Conservation (phyloP, 2,113 vertebrate species). For the Kobus ellipsiprymnus region DNA sequence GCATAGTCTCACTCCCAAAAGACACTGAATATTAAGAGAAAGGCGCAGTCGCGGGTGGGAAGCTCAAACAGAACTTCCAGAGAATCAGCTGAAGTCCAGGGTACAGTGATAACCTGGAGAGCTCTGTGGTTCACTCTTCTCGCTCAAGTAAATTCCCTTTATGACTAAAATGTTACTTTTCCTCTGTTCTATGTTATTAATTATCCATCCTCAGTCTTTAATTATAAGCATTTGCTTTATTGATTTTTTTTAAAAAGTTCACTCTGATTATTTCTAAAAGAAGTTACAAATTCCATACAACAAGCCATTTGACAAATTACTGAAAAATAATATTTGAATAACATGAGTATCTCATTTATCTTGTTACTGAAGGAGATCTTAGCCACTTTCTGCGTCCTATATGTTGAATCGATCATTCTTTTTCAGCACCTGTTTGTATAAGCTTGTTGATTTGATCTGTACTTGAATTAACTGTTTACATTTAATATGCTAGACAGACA, state of each 20-base stretch:
- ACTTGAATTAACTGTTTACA: neutral
- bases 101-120: neutral
- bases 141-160: neutral
- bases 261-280: neutral
- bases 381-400: neutral
- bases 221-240: neutral
- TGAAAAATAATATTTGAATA: neutral
- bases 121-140: rapidly evolving
- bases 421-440: neutral
- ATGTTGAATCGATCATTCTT: neutral
- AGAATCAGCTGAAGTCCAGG: neutral
- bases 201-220: neutral
- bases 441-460: neutral
- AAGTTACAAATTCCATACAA: neutral
- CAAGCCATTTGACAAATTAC: neutral
- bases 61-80: neutral
- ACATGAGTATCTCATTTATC: neutral
- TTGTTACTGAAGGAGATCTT: neutral
- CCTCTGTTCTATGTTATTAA: neutral
- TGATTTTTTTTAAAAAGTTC: neutral
- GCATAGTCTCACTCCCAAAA: no score
- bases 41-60: rapidly evolving
- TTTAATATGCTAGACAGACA: neutral
- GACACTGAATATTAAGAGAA: neutral
- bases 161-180: neutral